Base-by-base conservation (phyloP, 1,140 invertebrate genomes). In the Scylla paramamosain region DNA sequence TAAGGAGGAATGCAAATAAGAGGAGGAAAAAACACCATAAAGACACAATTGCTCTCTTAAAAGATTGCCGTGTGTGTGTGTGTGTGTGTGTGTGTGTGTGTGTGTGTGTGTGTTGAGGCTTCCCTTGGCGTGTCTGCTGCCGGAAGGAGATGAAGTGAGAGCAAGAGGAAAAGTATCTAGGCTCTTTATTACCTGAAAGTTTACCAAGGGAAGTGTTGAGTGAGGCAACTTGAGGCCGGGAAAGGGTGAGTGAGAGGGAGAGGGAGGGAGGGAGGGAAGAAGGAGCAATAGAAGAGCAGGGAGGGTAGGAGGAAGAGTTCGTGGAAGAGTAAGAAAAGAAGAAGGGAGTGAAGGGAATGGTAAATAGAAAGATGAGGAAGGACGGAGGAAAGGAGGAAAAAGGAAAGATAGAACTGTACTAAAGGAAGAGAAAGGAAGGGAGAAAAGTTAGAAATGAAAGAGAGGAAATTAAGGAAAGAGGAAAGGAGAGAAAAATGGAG, bases 161-260 rank as follows among this genome's bases (percentile, higher is more conserved):
- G 52, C 12, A 59, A 59, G 52, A 20, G 0, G n/a, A 77, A 77
- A n/a, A n/a, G 1, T n/a, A 25, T n/a, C 67, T 20, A 59, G 52
- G 12, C 67, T 77, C 1, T 77, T 77, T n/a, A 77, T 77, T n/a
- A 77, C n/a, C 20, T n/a, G 52, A 25, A 20, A 77, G 67, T 77
- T 77, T 77, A 77, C n/a, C 67, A 8, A 83, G 16, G 87, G 39
- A 28, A 82, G 28, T 20, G 31, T 45, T 16, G 46, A n/a, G 84
- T 67, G 52, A 89, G 93, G 28, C 4, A 39, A 45, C 25, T 20
- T 2, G 31, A 25, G 31, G 31, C 46, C 8, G 45, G 77, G 86
- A 89, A 84, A 48, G 48, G 29, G 45, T 32, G 31, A 48, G 86
- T 39, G 48, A 29, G 87, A 39, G 83, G 45, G 92, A 86, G 77